Evolutionary conservation across 2,888 invertebrate genomes (phyloP).

Genomic region (Drosophila affinis): DNA sequence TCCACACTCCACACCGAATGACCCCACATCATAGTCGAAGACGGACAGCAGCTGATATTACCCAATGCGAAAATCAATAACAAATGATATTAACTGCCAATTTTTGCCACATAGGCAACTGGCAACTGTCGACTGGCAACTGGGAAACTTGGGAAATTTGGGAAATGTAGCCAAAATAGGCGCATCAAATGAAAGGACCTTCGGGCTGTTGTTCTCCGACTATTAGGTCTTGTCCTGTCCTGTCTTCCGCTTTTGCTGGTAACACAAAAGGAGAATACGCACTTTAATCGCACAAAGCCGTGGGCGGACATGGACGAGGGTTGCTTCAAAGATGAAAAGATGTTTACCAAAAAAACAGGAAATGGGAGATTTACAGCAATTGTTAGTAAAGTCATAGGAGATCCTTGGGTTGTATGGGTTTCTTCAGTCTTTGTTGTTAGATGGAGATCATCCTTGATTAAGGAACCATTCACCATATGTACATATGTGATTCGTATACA

Average conservation of each 20-base stretch:
- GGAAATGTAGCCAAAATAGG: conserved; percentile 42
- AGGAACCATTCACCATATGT: too few relatives aligned
- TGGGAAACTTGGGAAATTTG: background rate
- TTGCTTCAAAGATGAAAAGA: background rate
- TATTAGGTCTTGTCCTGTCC: conserved; percentile 36
- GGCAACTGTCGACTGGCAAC: background rate
- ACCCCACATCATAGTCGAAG: conserved; percentile 4
- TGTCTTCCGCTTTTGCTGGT: conserved; percentile 31
- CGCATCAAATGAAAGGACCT: conserved; percentile 62
- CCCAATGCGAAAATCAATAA: conserved; percentile 69
- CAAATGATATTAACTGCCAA: conserved; percentile 76
- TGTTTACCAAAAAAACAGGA: background rate
- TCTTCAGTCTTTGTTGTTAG: too few relatives aligned
- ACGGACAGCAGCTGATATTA: conserved; percentile 41
- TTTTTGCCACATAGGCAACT: conserved; percentile 64
- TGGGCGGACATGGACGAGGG: conserved; percentile 55
- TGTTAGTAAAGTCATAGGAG: background rate
- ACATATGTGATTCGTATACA: too few relatives aligned
- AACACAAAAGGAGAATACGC: conserved; percentile 41
- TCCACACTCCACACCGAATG: conserved; percentile 4
- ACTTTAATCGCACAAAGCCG: conserved; percentile 62
- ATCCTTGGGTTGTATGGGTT: too few relatives aligned
- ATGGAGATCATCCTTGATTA: too few relatives aligned
- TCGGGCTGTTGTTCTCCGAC: conserved; percentile 37
- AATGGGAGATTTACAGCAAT: background rate